Conservation (phyloP, 2,888 invertebrate species). For the Cremastobaeus sp. region DNA sequence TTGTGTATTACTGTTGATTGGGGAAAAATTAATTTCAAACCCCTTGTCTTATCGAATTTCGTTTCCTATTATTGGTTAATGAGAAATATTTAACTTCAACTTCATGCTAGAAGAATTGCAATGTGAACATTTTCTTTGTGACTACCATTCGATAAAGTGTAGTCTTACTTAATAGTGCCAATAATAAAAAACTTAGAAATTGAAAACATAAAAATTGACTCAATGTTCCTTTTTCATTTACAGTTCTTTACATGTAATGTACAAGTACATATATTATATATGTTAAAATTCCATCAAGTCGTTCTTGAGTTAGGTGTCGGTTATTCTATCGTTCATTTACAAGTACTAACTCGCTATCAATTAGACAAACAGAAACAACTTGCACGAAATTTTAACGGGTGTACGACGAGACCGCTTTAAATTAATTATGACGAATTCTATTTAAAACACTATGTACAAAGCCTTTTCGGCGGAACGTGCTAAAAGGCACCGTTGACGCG, state of each 20-base stretch:
- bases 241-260: conserved; percentile 34
- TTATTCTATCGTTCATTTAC: no score
- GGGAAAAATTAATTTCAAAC: no score
- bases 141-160: no score
- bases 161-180: no score
- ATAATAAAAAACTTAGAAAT: conserved; percentile 37
- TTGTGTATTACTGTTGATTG: no score
- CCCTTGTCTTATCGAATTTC: neutral
- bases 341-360: no score
- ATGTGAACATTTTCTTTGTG: no score
- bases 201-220: conserved; percentile 53
- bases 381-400: conserved; percentile 28
- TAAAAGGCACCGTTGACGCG: conserved; percentile 52
- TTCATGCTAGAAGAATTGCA: neutral
- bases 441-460: conserved; percentile 56
- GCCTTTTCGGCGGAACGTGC: conserved; percentile 56
- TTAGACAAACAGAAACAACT: conserved; percentile 19
- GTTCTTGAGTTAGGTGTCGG: neutral
- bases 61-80: neutral
- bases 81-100: neutral
- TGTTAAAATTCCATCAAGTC: conserved; percentile 41
- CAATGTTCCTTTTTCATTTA: conserved; percentile 32
- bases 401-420: conserved; percentile 41
- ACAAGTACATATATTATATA: conserved; percentile 23
- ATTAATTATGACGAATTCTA: conserved; percentile 46